phyloP scores from a whole-genome alignment of 2,888 invertebrate species.

The Adelognathus sp. region DNA sequence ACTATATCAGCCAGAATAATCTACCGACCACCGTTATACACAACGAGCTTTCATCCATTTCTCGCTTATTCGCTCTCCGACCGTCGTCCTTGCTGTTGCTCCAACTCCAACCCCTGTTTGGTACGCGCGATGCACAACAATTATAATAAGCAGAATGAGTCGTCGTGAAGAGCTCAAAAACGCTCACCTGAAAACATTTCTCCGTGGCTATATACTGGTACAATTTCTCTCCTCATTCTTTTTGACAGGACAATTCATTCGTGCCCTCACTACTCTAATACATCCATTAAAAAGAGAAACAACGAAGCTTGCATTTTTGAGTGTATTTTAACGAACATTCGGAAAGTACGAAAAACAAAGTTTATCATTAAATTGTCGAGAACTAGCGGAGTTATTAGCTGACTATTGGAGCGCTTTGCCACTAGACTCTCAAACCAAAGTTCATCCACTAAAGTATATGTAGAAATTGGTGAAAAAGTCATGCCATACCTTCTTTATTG shows the following conservation, averaged over 20 bases:
- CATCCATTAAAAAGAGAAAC: neutral
- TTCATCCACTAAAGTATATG: too few relatives aligned
- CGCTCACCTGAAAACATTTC: conserved; percentile 12
- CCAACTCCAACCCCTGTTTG: neutral
- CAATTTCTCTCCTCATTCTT: neutral
- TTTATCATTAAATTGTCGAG: too few relatives aligned
- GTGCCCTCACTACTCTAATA: neutral
- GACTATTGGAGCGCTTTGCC: too few relatives aligned
- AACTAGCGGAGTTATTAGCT: too few relatives aligned
- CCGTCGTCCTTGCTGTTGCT: neutral
- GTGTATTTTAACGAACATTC: too few relatives aligned
- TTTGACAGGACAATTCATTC: neutral
- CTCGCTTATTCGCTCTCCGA: neutral
- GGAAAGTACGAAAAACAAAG: too few relatives aligned
- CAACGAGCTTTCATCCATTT: conserved; percentile 27
- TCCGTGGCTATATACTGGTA: neutral
- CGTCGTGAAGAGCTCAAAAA: conserved; percentile 49
- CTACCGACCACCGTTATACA: conserved; percentile 30
- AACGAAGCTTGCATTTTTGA: too few relatives aligned
- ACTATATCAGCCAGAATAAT: conserved; percentile 54
- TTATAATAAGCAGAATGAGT: conserved; percentile 54
- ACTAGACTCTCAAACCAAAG: too few relatives aligned
- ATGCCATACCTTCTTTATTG: too few relatives aligned
- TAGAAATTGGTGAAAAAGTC: too few relatives aligned
- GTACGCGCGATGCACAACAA: conserved; percentile 25